phyloP scores from a whole-genome alignment of 2,113 vertebrate genomes.

The Oreochromis spilurus region DNA sequence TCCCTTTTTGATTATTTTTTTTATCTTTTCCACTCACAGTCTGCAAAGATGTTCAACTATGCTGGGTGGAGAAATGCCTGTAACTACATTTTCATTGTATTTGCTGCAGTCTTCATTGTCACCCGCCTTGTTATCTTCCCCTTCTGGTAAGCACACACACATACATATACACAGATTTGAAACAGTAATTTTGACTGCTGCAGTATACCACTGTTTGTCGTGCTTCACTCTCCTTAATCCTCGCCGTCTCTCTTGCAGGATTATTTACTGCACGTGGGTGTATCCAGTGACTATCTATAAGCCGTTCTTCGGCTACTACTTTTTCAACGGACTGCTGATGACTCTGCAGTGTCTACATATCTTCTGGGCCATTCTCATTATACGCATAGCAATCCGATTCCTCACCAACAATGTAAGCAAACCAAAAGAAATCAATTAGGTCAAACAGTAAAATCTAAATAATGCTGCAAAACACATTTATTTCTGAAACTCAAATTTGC shows the following conservation, averaged over 20 bases:
- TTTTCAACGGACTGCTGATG: constrained; percentile 89
- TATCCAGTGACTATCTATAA: constrained; percentile 85
- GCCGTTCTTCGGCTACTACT: constrained; percentile 93
- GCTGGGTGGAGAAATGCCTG: constrained; percentile 92
- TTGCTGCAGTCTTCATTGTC: constrained; percentile 86
- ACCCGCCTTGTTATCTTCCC: constrained; percentile 89
- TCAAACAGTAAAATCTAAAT: not conserved
- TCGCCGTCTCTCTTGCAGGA: constrained; percentile 71
- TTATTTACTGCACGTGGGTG: constrained; percentile 87
- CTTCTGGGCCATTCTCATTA: constrained; percentile 92
- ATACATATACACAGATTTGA: not conserved
- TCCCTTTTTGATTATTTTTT: not conserved
- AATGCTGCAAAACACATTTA: not conserved
- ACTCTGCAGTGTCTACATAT: constrained; percentile 85
- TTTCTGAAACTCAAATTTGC: not conserved
- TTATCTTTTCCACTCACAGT: constrained; percentile 66
- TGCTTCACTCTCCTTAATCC: not conserved
- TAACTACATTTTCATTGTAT: constrained; percentile 91
- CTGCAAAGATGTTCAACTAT: constrained; percentile 98
- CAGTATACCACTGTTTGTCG: not conserved
- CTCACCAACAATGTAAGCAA: constrained; percentile 85
- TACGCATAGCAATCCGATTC: constrained; percentile 90
- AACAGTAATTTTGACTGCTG: not conserved
- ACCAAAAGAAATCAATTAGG: not conserved
- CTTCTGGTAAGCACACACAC: constrained; percentile 79